Percentiles rank a stretch among this genome's conserved stretches.
These are phyloP conservation scores for Endotricha flammealis DNA, from an alignment of 2,888 invertebrate species.

Conservation along the genomic window DNA sequence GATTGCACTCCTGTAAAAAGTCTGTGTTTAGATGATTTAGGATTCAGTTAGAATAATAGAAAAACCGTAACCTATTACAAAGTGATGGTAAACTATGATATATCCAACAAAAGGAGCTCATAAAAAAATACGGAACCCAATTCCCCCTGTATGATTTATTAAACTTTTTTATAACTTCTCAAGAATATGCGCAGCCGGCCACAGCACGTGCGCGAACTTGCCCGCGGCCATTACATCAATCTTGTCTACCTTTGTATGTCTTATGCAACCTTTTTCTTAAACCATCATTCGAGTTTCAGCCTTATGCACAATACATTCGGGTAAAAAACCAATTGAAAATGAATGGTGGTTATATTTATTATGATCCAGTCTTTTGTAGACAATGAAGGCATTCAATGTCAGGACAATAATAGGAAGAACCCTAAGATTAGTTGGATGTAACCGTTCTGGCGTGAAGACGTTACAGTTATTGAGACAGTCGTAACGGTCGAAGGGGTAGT, in stretches of 20 bases:
- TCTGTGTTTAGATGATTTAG: too few relatives aligned
- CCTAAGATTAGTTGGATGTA: conserved; percentile 63
- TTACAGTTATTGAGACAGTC: conserved; percentile 25
- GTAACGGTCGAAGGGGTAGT: conserved; percentile 26
- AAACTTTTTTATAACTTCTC: conserved; percentile 21
- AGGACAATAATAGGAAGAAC: conserved; percentile 57
- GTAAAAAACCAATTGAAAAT: conserved; percentile 23
- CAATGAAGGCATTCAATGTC: conserved; percentile 65
- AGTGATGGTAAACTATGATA: too few relatives aligned
- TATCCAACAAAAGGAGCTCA: too few relatives aligned
- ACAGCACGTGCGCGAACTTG: conserved; percentile 69
- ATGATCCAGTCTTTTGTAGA: conserved; percentile 35
- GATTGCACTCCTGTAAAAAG: too few relatives aligned
- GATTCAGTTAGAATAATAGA: too few relatives aligned
- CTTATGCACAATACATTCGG: conserved; percentile 23
- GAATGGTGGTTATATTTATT: conserved; percentile 29
- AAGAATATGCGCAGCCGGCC: conserved; percentile 50
- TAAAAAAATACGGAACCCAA: conserved; percentile 11
- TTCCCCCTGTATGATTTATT: conserved; percentile 16
- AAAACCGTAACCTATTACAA: too few relatives aligned
- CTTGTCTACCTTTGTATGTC: conserved; percentile 60
- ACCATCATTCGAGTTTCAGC: conserved; percentile 23
- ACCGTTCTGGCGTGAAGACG: conserved; percentile 47
- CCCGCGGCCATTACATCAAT: conserved; percentile 69
- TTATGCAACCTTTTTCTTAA: conserved; percentile 48